Percentiles rank a stretch among this genome's conserved stretches.
Conservation (phyloP, 2,797 vertebrate species). For the Intellagama lesueurii region DNA sequence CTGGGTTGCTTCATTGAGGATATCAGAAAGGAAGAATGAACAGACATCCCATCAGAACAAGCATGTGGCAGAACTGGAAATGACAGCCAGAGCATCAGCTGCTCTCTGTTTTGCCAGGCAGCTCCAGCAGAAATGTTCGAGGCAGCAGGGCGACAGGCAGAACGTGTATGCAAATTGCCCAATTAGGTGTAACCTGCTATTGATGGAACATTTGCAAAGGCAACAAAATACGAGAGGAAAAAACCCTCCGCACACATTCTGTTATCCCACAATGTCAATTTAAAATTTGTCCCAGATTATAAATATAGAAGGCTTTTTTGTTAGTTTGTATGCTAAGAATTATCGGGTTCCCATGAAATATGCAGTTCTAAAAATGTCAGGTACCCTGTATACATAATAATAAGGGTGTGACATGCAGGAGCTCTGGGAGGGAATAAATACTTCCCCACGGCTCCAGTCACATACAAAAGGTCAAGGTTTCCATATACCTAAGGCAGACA, state of each 20-base stretch:
- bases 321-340: slow-evolving; percentile 57
- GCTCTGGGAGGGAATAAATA: slow-evolving; percentile 25
- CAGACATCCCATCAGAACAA: slow-evolving; percentile 14
- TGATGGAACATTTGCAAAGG: slow-evolving; percentile 59
- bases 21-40: slow-evolving; percentile 44
- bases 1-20: neutral
- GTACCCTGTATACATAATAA: slow-evolving; percentile 38
- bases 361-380: slow-evolving; percentile 67
- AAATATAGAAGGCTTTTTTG: slow-evolving; percentile 68
- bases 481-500: slow-evolving; percentile 47
- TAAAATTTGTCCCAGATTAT: slow-evolving; percentile 64
- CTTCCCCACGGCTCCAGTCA: slow-evolving; percentile 40
- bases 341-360: slow-evolving; percentile 68
- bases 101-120: slow-evolving; percentile 53
- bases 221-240: slow-evolving; percentile 61
- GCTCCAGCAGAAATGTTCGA: slow-evolving; percentile 56
- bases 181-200: slow-evolving; percentile 57
- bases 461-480: slow-evolving; percentile 11
- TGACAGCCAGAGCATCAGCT: neutral
- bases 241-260: slow-evolving; percentile 11
- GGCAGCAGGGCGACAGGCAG: slow-evolving; percentile 48
- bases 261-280: slow-evolving; percentile 54
- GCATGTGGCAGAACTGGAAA: slow-evolving; percentile 38
- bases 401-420: slow-evolving; percentile 28
- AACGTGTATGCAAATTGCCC: slow-evolving; percentile 67